phyloP scores from a whole-genome alignment of 2,797 vertebrate species.

The Ispidina picta region DNA sequence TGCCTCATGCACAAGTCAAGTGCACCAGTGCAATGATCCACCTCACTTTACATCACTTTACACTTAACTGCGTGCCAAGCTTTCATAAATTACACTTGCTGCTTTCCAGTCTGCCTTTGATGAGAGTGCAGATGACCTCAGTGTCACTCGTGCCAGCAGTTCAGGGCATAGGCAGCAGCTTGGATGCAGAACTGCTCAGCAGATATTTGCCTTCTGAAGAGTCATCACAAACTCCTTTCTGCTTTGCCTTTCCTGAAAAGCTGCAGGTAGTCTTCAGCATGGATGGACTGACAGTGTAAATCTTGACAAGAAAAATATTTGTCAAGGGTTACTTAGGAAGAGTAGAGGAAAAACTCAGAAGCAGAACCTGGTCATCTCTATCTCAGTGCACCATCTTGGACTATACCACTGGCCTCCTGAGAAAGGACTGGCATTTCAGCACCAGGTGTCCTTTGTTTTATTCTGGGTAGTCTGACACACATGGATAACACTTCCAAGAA shows the following conservation, averaged over 20 bases:
- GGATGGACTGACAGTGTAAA: too few species aligned
- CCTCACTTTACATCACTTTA: slow-evolving; percentile 70
- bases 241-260: not conserved
- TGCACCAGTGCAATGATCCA: slow-evolving; percentile 65
- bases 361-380: not conserved
- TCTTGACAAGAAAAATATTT: not conserved
- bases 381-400: not conserved
- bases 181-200: not conserved
- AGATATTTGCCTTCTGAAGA: not conserved
- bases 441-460: not conserved
- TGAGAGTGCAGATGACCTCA: not conserved
- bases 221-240: not conserved
- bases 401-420: not conserved
- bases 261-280: not conserved
- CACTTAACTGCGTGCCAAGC: slow-evolving; percentile 58
- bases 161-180: not conserved
- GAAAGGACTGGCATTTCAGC: not conserved
- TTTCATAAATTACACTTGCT: slow-evolving; percentile 69
- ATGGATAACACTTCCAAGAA: not conserved
- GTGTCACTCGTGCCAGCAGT: not conserved
- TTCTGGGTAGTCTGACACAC: not conserved
- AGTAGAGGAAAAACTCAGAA: not conserved
- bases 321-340: not conserved
- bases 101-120: slow-evolving; percentile 47
- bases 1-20: slow-evolving; percentile 60